Percentiles rank a stretch among this genome's conserved stretches.
Evolutionary conservation across 2,888 invertebrate genomes (phyloP).

Genomic region (Melieria omissa): DNA sequence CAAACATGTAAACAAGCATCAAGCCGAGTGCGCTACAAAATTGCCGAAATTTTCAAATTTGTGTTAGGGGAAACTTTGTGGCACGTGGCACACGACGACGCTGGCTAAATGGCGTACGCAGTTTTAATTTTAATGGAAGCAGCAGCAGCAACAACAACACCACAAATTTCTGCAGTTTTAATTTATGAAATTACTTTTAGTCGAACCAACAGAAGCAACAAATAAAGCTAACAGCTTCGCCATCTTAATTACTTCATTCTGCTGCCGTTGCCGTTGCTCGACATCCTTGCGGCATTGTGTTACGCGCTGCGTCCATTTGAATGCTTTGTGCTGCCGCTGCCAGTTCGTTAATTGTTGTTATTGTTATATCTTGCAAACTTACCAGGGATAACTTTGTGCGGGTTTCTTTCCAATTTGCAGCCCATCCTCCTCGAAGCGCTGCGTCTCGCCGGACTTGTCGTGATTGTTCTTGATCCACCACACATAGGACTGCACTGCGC

Average conservation of each 20-base stretch:
- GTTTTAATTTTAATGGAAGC: no score
- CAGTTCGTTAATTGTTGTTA: background rate
- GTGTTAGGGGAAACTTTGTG: no score
- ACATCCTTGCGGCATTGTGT: background rate
- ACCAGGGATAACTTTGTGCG: constrained; percentile 79
- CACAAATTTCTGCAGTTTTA: background rate
- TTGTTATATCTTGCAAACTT: constrained; percentile 47
- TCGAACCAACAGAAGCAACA: constrained; percentile 2
- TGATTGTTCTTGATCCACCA: constrained; percentile 70
- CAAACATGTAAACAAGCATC: no score
- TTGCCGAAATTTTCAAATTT: no score
- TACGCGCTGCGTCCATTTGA: background rate
- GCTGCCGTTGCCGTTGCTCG: no score
- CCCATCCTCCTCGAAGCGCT: constrained; percentile 70
- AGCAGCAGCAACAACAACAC: no score
- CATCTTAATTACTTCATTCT: no score
- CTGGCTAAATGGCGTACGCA: no score
- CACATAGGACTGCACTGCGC: constrained; percentile 70
- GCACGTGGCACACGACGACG: no score
- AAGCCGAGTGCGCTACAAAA: no score
- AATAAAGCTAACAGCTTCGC: background rate
- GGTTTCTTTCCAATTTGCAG: constrained; percentile 74
- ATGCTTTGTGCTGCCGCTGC: background rate
- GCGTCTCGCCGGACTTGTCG: constrained; percentile 62
- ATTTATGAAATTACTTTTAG: background rate